These are phyloP conservation scores for Microtus pennsylvanicus DNA, from an alignment of 2,113 vertebrate species.

Conservation along the genomic window DNA sequence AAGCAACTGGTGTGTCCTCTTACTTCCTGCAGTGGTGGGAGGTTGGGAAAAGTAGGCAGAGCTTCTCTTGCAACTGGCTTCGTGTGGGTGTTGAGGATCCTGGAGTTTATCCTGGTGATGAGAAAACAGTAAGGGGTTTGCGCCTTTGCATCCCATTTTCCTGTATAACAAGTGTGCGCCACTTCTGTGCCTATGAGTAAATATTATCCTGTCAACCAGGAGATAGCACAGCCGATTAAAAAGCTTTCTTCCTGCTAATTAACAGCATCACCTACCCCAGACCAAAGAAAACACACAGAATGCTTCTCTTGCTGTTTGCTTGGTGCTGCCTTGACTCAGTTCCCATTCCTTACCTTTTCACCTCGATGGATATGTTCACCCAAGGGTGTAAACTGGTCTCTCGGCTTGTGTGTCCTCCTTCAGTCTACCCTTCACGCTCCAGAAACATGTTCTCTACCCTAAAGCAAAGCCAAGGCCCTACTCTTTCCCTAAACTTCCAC, in stretches of 20 bases:
- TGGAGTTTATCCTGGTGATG: not conserved
- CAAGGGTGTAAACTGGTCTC: not conserved
- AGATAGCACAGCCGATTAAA: not conserved
- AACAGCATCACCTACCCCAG: not conserved
- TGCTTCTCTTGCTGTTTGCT: conserved; percentile 17
- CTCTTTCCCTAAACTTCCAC: not conserved
- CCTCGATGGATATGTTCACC: conserved; percentile 37
- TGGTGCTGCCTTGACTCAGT: not conserved
- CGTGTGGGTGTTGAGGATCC: not conserved
- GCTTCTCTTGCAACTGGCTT: not conserved
- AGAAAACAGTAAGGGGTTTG: not conserved
- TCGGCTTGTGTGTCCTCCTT: not conserved
- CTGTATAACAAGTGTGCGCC: not conserved
- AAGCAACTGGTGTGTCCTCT: not conserved
- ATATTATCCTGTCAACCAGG: not conserved
- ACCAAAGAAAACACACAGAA: not conserved
- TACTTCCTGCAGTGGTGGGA: not conserved
- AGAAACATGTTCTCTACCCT: not conserved
- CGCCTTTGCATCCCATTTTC: conserved; percentile 6
- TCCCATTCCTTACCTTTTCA: not conserved
- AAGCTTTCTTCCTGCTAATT: not conserved
- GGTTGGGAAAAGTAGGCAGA: conserved; percentile 14
- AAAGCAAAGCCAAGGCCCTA: not conserved
- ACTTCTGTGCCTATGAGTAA: not conserved
- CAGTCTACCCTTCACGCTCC: not conserved